These are phyloP conservation scores for Brachyptera putata DNA, from an alignment of 2,888 invertebrate genomes.

Conservation along the genomic window DNA sequence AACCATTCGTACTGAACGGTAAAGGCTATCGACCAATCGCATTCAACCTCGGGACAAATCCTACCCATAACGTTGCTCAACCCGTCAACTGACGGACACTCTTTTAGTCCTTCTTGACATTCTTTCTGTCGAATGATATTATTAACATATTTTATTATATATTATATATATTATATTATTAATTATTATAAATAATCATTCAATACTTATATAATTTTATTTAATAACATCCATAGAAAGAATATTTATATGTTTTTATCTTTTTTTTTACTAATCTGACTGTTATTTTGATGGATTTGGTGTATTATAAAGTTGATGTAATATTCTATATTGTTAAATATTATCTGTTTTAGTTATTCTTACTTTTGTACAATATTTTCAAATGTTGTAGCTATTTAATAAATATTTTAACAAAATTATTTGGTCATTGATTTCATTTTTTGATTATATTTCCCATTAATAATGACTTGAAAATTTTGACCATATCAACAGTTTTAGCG, in stretches of 20 bases:
- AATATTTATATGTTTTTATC: background rate
- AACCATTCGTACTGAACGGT: slow-evolving; percentile 43
- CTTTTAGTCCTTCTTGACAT: too few species aligned
- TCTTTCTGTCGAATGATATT: background rate
- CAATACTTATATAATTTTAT: slow-evolving; percentile 5
- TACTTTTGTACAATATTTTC: too few species aligned
- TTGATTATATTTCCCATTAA: too few species aligned
- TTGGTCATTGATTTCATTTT: too few species aligned
- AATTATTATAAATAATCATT: background rate
- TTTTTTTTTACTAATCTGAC: background rate
- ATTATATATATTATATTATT: background rate
- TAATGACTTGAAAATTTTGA: too few species aligned
- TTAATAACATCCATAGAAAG: too few species aligned
- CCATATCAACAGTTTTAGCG: too few species aligned
- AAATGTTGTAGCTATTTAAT: too few species aligned
- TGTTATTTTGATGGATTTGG: slow-evolving; percentile 12
- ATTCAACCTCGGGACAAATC: slow-evolving; percentile 42
- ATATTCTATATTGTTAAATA: background rate
- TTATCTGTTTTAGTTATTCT: too few species aligned
- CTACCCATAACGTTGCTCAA: slow-evolving; percentile 30
- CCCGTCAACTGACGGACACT: slow-evolving; percentile 25
- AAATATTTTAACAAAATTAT: too few species aligned
- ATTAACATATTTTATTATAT: background rate
- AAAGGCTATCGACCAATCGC: slow-evolving; percentile 47
- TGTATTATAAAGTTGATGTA: slow-evolving; percentile 1